Conservation (phyloP, 2,888 invertebrate genomes). For the Orthonychiurus folsomi region DNA sequence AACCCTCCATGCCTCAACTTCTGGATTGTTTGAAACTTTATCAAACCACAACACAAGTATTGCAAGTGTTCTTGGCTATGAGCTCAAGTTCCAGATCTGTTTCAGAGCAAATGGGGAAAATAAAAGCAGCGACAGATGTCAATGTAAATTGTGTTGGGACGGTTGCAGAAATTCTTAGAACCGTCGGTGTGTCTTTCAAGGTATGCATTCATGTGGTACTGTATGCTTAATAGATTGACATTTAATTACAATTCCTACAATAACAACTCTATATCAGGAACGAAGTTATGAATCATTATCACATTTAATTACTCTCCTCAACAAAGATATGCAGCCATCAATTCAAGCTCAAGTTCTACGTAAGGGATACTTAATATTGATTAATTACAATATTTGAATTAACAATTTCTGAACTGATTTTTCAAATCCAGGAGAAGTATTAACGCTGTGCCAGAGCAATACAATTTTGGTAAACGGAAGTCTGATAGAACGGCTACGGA, state of each 20-base stretch:
- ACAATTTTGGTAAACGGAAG: slow-evolving; percentile 72
- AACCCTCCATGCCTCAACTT: slow-evolving; percentile 71
- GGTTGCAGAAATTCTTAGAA: slow-evolving; percentile 6
- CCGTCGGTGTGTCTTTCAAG: slow-evolving; percentile 2
- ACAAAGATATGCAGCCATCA: slow-evolving; percentile 10
- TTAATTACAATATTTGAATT: no score
- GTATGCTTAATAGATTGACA: background rate
- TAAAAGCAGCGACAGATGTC: slow-evolving; percentile 56
- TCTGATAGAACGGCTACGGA: slow-evolving; percentile 49
- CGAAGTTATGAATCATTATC: slow-evolving; percentile 2
- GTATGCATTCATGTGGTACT: background rate
- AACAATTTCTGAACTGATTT: no score
- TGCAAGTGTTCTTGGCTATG: slow-evolving; percentile 67
- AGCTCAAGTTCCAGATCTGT: slow-evolving; percentile 62
- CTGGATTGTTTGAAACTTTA: slow-evolving; percentile 59
- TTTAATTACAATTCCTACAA: background rate
- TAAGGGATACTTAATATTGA: no score
- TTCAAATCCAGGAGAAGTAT: no score
- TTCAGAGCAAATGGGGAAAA: slow-evolving; percentile 59
- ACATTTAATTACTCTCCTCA: slow-evolving; percentile 5
- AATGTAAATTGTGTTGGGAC: slow-evolving; percentile 10
- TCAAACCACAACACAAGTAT: slow-evolving; percentile 53
- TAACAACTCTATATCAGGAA: no score
- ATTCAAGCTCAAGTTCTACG: slow-evolving; percentile 61
- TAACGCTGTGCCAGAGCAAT: slow-evolving; percentile 67